Evolutionary conservation across 2,888 invertebrate genomes (phyloP), one percentile per base, ranked within the genome.

Genomic region (Polydrusus cervinus): DNA sequence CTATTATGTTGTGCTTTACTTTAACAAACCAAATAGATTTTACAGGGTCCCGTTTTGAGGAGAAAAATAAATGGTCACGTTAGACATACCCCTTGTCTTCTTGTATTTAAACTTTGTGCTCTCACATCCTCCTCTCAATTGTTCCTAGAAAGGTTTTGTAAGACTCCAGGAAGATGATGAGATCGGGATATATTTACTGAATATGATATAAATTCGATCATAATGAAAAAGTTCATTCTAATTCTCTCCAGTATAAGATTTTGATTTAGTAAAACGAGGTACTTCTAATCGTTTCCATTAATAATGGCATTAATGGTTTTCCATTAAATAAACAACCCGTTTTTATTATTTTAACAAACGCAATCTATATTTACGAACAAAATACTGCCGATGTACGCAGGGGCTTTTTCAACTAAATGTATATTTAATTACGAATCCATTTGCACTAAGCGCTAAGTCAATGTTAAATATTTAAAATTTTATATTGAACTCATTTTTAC

Each of bases 371-470:
- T 60, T 69, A 74, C 65, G 45, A 60, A 73, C 34, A 62, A 45
- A 60, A 34, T 43, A 64, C 16, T 40, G 3, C 18, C 1, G 34
- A 14, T 47, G 49, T 55, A 60, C 60, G 57, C 38, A 49, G 51
- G 30, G 64, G 69, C 45, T 45, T 65, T 65, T 72, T 69, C 55
- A 69, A 60, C 38, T 51, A 72, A 72, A 76, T 76, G 72, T 69
- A 72, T 76, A 72, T 76, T 76, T 76, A 76, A 76, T 76, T 73
- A 65, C 65, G 51, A 61, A 67, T 75, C 72, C 76, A 76, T 76
- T 76, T 73, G 67, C 67, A 49, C 61, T 60, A 71, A 66, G 68
- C 18, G 49, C 18, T 43, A 68, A 68, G 70, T 72, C 62, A 71
- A 55, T 57, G 55, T 55, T 49, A 40, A 43, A 43, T 61, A 61